phyloP scores from a whole-genome alignment of 2,888 invertebrate genomes.

The Coelogynopora nodosa region DNA sequence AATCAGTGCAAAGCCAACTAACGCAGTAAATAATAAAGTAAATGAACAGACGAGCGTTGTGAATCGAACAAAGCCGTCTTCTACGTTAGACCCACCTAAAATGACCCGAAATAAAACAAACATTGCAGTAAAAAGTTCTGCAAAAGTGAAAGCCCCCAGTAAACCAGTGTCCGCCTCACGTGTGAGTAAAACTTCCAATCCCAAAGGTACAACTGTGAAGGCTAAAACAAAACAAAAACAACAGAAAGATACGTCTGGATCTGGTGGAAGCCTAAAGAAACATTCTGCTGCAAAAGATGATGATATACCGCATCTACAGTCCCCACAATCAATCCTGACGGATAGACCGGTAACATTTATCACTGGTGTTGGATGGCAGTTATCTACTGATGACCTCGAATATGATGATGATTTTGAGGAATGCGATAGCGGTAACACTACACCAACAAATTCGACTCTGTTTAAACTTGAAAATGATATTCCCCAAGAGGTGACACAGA shows the following conservation, averaged over 20 bases:
- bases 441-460: not conserved
- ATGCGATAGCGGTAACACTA: not conserved
- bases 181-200: not conserved
- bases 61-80: not conserved
- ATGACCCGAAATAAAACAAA: not conserved
- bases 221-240: not conserved
- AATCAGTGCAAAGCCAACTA: too few species aligned
- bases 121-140: not conserved
- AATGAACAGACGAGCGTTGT: too few species aligned
- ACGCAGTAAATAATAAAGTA: too few species aligned
- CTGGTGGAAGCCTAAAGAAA: not conserved
- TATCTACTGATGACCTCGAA: not conserved
- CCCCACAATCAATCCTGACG: not conserved
- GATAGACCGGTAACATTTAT: not conserved
- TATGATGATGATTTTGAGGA: conserved; percentile 25
- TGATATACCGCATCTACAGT: not conserved
- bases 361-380: not conserved
- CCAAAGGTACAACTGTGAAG: not conserved
- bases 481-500: not conserved
- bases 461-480: not conserved
- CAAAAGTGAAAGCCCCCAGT: not conserved
- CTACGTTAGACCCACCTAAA: not conserved
- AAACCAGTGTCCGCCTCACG: not conserved
- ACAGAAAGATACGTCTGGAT: too few species aligned
- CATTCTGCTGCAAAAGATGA: not conserved